A percentile compares a stretch with the other conserved stretches of the same genome.
These are phyloP conservation scores for Thelaira solivaga DNA, from an alignment of 2,888 invertebrate species.

Conservation along the genomic window DNA sequence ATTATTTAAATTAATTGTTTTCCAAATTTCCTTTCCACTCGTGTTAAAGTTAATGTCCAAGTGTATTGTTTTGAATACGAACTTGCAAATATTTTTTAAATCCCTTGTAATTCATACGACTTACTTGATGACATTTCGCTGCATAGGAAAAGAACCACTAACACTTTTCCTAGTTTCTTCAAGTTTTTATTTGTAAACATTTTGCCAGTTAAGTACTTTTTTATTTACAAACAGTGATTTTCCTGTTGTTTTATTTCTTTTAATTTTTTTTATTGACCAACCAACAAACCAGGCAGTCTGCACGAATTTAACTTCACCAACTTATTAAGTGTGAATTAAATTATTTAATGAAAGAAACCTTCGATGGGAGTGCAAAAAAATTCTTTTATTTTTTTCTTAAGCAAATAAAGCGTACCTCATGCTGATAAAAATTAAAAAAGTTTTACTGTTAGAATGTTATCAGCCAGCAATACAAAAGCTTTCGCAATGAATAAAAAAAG, in stretches of 20 bases:
- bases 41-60: too few species aligned
- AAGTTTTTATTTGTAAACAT: slow-evolving; percentile 68
- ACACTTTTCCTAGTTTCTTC: slow-evolving; percentile 68
- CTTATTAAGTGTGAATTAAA: slow-evolving; percentile 21
- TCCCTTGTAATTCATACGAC: slow-evolving; percentile 56
- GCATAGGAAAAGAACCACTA: slow-evolving; percentile 72
- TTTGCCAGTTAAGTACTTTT: slow-evolving; percentile 7
- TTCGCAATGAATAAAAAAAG: not conserved
- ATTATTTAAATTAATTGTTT: too few species aligned
- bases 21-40: too few species aligned
- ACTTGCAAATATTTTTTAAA: not conserved
- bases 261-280: not conserved
- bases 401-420: slow-evolving; percentile 23
- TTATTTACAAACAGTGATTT: not conserved
- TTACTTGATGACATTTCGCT: slow-evolving; percentile 74
- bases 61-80: too few species aligned
- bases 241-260: slow-evolving; percentile 1
- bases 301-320: slow-evolving; percentile 16
- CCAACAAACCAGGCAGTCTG: not conserved
- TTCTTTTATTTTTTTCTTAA: not conserved
- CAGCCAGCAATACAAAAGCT: not conserved
- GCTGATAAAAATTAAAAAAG: slow-evolving; percentile 46
- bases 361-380: slow-evolving; percentile 39
- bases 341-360: slow-evolving; percentile 42
- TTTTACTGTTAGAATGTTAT: slow-evolving; percentile 29